These are phyloP conservation scores for Sandelia bainsii DNA, from an alignment of 2,797 vertebrate genomes.

Conservation along the genomic window DNA sequence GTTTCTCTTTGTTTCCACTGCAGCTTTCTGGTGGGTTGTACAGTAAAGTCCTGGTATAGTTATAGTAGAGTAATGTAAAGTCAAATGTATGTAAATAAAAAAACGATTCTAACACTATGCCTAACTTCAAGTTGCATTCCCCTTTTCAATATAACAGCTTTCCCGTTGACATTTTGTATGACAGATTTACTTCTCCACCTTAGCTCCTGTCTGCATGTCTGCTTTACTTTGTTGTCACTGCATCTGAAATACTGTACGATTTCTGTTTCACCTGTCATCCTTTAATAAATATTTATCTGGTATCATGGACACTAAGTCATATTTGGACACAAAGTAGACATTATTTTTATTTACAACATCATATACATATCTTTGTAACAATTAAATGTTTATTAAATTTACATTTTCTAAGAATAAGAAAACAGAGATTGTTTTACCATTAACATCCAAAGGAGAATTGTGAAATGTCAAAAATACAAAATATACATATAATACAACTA, in stretches of 20 bases:
- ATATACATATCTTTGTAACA: too few relatives aligned
- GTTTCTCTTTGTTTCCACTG: constrained; percentile 39
- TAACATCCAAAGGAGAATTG: too few relatives aligned
- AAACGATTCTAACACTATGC: constrained; percentile 50
- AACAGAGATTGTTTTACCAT: too few relatives aligned
- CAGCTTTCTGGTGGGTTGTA: constrained; percentile 54
- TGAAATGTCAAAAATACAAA: too few relatives aligned
- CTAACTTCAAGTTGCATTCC: constrained; percentile 3
- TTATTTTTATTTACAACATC: background rate
- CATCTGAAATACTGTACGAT: constrained; percentile 36
- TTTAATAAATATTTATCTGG: constrained; percentile 56
- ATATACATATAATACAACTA: too few relatives aligned
- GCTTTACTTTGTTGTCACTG: constrained; percentile 21
- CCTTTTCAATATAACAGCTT: constrained; percentile 7
- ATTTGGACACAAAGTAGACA: background rate
- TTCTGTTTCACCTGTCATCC: constrained; percentile 27
- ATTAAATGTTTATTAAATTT: too few relatives aligned
- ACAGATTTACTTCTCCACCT: background rate
- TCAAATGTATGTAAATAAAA: constrained; percentile 71
- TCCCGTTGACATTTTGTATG: constrained; percentile 11
- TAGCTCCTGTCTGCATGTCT: background rate
- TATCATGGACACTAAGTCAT: background rate
- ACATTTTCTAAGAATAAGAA: too few relatives aligned
- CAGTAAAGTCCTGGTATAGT: constrained; percentile 39
- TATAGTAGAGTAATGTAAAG: constrained; percentile 47